phyloP scores from a whole-genome alignment of 2,113 vertebrate species.

The Speoplatyrhinus poulsoni region DNA sequence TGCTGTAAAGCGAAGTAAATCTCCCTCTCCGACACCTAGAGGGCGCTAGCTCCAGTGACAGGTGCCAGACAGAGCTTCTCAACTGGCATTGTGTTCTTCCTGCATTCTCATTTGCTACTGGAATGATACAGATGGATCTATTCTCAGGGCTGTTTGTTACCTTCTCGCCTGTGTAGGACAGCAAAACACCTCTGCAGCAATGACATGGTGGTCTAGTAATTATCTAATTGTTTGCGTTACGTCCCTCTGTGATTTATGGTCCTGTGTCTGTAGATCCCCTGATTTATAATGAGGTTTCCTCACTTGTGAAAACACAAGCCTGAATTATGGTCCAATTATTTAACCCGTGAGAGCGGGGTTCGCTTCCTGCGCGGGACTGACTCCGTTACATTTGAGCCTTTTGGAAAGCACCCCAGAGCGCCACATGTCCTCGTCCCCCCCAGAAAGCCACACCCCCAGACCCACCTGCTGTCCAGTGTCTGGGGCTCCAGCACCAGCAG shows the following conservation, averaged over 20 bases:
- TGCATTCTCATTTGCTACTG: slow-evolving; percentile 36
- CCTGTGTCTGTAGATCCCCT: slow-evolving; percentile 77
- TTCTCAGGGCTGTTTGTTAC: slow-evolving; percentile 45
- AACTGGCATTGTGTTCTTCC: slow-evolving; percentile 23
- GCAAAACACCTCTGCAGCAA: slow-evolving; percentile 53
- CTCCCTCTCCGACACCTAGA: too few relatives aligned
- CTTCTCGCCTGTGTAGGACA: slow-evolving; percentile 28
- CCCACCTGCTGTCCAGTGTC: slow-evolving; percentile 80
- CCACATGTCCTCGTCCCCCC: too few relatives aligned
- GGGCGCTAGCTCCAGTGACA: too few relatives aligned
- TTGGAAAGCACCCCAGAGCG: too few relatives aligned
- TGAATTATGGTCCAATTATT: slow-evolving; percentile 82
- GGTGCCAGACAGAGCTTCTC: slow-evolving; percentile 6
- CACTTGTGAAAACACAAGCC: slow-evolving; percentile 79
- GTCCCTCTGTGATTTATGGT: slow-evolving; percentile 80
- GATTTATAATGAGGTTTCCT: slow-evolving; percentile 80
- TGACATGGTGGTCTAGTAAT: slow-evolving; percentile 77
- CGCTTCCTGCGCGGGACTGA: too few relatives aligned
- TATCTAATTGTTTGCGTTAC: slow-evolving; percentile 81
- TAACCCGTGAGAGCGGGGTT: neutral
- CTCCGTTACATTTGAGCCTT: too few relatives aligned
- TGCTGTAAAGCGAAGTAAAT: too few relatives aligned
- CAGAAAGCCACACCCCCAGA: too few relatives aligned
- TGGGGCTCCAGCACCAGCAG: slow-evolving; percentile 81
- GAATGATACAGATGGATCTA: slow-evolving; percentile 39